Conservation (phyloP, 2,797 vertebrate species). For the Danio tinwini region DNA sequence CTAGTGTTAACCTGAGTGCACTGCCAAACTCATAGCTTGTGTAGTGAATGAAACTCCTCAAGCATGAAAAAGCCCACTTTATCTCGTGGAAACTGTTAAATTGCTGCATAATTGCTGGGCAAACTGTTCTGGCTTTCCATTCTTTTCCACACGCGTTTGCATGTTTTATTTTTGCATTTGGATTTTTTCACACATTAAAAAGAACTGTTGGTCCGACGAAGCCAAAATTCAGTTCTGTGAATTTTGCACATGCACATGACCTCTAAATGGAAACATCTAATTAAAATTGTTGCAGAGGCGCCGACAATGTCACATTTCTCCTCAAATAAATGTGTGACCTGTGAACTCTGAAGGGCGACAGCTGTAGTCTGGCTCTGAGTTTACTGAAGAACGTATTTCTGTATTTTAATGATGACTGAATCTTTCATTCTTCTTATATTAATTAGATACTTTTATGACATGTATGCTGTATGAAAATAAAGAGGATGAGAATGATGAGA, state of each 20-base stretch:
- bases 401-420: slow-evolving; percentile 2
- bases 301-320: neutral
- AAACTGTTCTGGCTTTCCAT: neutral
- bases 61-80: neutral
- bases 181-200: neutral
- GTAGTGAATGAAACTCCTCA: neutral
- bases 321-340: slow-evolving; percentile 8
- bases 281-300: neutral
- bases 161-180: neutral
- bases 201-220: neutral
- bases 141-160: neutral
- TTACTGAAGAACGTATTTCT: neutral
- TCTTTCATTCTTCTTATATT: neutral
- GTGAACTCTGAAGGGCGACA: neutral
- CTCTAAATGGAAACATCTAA: slow-evolving; percentile 18
- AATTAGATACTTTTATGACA: neutral
- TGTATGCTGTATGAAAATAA: neutral
- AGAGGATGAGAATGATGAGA: neutral
- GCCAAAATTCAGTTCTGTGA: neutral
- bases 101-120: neutral
- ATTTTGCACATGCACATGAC: too few relatives aligned
- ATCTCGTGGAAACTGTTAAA: neutral
- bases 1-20: neutral
- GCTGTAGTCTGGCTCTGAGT: neutral
- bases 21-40: neutral